Evolutionary conservation across 2,888 invertebrate genomes (phyloP), one percentile per base, ranked within the genome.

Genomic region (Hedychridium roseum): DNA sequence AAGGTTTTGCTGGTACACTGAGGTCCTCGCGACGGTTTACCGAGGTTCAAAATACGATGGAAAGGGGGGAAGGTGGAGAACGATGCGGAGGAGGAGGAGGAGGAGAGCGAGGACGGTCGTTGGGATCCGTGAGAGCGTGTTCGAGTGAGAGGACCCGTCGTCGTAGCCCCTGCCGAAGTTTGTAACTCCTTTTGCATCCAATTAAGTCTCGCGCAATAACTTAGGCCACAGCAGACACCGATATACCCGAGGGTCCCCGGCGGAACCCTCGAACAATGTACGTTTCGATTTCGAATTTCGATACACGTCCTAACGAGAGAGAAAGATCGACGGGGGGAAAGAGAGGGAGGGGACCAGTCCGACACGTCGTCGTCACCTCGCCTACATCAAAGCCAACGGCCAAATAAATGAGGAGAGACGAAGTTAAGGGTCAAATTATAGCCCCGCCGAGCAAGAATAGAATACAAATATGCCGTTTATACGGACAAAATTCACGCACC

Each of bases 131-230:
- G 65, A 64, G 65, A 66, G 56, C 60, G 54, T 57, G 64, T 60
- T 60, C 59, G 55, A 46, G 35, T 40, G 50, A n/a, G n/a, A n/a
- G 48, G 54, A 43, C 54, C 49, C 45, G 9, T n/a, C n/a, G n/a
- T n/a, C n/a, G n/a, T 16, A 50, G 50, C 34, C 56, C 57, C 64
- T 49, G 37, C 57, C 61, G 40, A 63, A 63, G 55, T 63, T 64
- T 58, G 64, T 56, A 61, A 63, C 63, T 64, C 63, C 66, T 65
- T 68, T 63, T 68, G 68, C 68, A 68, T 63, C 68, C 66, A 68
- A 66, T 66, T 68, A 68, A 66, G 68, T 60, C 58, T 43, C 54
- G 65, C 58, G 62, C 67, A 63, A 67, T 66, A 66, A 67, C 66
- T 68, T 65, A 66, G 65, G 48, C 50, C 54, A 57, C 54, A 50